Conservation (phyloP, 2,113 vertebrate species). For the Myotis yumanensis region DNA sequence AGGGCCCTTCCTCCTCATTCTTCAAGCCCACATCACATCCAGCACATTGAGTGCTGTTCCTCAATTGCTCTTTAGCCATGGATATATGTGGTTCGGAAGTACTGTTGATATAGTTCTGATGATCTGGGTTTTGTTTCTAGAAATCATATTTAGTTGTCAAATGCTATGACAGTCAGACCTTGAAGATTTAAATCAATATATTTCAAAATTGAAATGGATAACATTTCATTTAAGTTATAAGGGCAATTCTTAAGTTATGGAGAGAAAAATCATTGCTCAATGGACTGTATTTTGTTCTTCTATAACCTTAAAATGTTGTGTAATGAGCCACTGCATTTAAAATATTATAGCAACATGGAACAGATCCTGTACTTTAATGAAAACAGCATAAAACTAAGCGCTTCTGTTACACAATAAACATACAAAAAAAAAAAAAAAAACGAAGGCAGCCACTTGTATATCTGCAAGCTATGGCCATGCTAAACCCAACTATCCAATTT, state of each 20-base stretch:
- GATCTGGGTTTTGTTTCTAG: constrained; percentile 62
- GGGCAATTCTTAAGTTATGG: not conserved
- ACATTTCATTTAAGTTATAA: constrained; percentile 15
- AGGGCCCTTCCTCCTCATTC: constrained; percentile 44
- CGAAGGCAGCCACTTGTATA: not conserved
- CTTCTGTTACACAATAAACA: not conserved
- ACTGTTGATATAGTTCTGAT: constrained; percentile 38
- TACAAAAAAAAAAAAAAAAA: not conserved
- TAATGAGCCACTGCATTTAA: not conserved
- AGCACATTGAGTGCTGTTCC: not conserved
- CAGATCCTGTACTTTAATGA: not conserved
- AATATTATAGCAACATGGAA: not conserved
- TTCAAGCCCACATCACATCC: constrained; percentile 48
- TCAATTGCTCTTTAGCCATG: constrained; percentile 32
- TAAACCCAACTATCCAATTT: not conserved
- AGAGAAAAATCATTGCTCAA: not conserved
- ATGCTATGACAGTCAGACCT: not conserved
- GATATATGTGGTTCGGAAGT: constrained; percentile 37
- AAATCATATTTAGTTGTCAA: constrained; percentile 66
- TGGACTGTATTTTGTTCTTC: not conserved
- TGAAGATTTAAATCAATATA: constrained; percentile 9
- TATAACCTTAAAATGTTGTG: not conserved
- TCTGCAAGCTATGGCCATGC: not conserved
- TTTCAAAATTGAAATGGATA: constrained; percentile 1
- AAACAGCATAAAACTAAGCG: not conserved